Conservation (phyloP, 92 coral and sea anemone species). For the Hydrozoanthus gracilis region DNA sequence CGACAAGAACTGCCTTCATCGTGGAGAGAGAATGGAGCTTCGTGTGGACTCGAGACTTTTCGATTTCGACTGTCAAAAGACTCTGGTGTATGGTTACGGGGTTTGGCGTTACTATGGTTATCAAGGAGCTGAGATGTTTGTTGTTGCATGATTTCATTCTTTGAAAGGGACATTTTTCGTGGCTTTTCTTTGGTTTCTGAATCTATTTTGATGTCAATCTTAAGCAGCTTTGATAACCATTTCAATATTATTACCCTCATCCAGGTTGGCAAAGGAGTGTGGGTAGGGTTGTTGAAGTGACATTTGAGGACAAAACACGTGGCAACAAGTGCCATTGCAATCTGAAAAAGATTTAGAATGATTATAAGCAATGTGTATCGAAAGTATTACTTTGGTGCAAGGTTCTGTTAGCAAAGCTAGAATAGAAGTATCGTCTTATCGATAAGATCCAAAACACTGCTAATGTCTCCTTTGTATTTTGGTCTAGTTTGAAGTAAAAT, state of each 20-base stretch:
- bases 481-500: no score
- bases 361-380: not conserved
- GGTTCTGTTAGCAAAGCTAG: no score
- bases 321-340: conserved; percentile 84
- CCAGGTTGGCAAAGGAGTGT: conserved; percentile 88
- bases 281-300: conserved; percentile 84
- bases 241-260: conserved; percentile 75
- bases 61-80: conserved; percentile 6
- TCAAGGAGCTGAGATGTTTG: not conserved
- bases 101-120: conserved; percentile 13
- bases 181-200: not conserved
- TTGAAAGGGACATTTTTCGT: conserved; percentile 6
- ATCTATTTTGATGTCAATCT: conserved; percentile 45
- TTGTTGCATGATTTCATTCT: conserved; percentile 27
- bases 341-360: conserved; percentile 41
- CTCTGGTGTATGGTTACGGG: conserved; percentile 4
- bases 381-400: no score
- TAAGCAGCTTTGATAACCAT: conserved; percentile 76
- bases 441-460: no score
- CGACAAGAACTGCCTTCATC: conserved; percentile 4
- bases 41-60: conserved; percentile 12
- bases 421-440: no score
- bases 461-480: no score
- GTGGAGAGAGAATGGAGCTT: conserved; percentile 1
- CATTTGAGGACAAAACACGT: conserved; percentile 86